Percentiles rank a stretch among this genome's conserved stretches.
Conservation (phyloP, 2,797 vertebrate species). For the Crocidura indochinensis region DNA sequence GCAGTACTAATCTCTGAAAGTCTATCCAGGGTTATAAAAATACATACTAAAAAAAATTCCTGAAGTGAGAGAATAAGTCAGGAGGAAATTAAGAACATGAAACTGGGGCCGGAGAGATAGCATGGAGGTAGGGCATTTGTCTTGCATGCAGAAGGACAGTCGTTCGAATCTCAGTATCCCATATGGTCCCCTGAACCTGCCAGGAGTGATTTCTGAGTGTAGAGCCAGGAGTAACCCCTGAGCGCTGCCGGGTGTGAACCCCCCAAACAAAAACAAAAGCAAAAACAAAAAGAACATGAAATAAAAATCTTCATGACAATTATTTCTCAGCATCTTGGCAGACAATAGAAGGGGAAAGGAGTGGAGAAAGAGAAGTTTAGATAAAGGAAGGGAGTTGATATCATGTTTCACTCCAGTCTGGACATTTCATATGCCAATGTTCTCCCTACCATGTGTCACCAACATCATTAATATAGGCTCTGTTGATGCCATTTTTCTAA, state of each 20-base stretch:
- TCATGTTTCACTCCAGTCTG: background rate
- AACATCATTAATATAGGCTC: background rate
- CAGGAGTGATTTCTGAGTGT: too few relatives aligned
- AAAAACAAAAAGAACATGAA: background rate
- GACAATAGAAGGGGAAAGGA: background rate
- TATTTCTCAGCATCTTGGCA: constrained; percentile 12
- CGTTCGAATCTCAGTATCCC: too few relatives aligned
- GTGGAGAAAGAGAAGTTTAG: background rate
- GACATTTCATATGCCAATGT: background rate
- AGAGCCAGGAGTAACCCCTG: too few relatives aligned
- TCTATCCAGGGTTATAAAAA: background rate
- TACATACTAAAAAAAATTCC: background rate
- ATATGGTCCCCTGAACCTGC: too few relatives aligned
- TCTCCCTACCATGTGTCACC: background rate
- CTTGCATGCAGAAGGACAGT: too few relatives aligned
- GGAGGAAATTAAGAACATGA: background rate
- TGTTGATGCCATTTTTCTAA: background rate
- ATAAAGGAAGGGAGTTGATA: background rate
- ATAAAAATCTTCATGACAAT: background rate
- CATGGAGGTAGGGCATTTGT: too few relatives aligned
- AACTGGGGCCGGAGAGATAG: background rate
- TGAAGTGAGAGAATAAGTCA: background rate
- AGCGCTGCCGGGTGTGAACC: too few relatives aligned
- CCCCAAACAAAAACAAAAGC: too few relatives aligned
- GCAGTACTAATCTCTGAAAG: background rate